Evolutionary conservation across 2,113 vertebrate species (phyloP).

Genomic region (Hippocampus comes): DNA sequence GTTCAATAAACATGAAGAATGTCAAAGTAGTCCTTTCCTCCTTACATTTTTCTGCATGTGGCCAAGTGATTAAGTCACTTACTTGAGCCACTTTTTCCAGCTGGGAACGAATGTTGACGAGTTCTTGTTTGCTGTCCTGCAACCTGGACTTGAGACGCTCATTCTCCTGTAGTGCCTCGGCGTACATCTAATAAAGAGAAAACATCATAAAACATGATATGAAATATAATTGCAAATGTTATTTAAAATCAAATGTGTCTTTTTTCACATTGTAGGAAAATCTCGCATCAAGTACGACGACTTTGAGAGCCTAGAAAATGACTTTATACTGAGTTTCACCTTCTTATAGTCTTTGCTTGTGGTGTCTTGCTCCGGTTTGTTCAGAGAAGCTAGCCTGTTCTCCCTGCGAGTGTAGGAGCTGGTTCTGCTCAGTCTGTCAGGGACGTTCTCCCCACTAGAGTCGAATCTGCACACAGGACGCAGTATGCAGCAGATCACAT

Average conservation of each 20-base stretch:
- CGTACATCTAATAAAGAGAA: conserved; percentile 78
- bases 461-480: conserved; percentile 76
- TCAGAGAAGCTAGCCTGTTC: conserved; percentile 79
- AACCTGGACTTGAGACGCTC: conserved; percentile 90
- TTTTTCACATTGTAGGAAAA: not conserved
- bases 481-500: not conserved
- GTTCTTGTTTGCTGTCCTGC: conserved; percentile 87
- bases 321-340: conserved; percentile 53
- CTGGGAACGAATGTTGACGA: conserved; percentile 83
- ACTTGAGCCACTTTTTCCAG: conserved; percentile 90
- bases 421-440: conserved; percentile 77
- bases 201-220: not conserved
- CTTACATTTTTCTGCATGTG: not conserved
- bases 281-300: not conserved
- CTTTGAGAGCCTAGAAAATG: not conserved
- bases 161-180: conserved; percentile 88
- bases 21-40: not conserved
- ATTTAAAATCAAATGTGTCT: not conserved
- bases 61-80: conserved; percentile 3
- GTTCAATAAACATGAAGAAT: not conserved
- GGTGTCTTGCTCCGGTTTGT: conserved; percentile 70
- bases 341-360: conserved; percentile 85
- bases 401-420: conserved; percentile 84
- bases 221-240: not conserved
- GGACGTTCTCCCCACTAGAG: conserved; percentile 73